Percentiles rank a stretch among this genome's conserved stretches.
phyloP scores from a whole-genome alignment of 2,113 vertebrate species.

The Mugil cephalus region DNA sequence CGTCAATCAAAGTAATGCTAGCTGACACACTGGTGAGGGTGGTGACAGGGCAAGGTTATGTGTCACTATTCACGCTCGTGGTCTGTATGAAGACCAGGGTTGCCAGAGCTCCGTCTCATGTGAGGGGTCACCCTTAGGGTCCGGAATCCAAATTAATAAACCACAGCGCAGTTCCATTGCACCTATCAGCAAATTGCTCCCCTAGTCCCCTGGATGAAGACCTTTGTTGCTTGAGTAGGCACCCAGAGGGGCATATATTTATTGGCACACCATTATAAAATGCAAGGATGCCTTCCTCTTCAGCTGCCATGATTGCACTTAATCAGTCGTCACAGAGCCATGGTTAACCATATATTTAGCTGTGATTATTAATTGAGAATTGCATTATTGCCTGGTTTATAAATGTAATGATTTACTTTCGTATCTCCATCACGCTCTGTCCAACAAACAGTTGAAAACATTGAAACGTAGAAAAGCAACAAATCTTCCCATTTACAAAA shows the following conservation, averaged over 20 bases:
- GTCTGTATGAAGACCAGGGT: slow-evolving; percentile 70
- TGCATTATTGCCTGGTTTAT: too few species aligned
- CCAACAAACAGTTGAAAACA: too few species aligned
- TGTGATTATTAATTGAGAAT: too few species aligned
- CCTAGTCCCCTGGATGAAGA: slow-evolving; percentile 31
- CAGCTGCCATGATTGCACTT: not conserved
- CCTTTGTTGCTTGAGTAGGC: slow-evolving; percentile 35
- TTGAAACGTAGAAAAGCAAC: too few species aligned
- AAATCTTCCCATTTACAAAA: too few species aligned
- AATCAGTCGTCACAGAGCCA: not conserved
- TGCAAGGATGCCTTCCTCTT: slow-evolving; percentile 16
- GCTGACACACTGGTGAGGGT: slow-evolving; percentile 84
- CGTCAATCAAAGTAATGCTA: slow-evolving; percentile 83
- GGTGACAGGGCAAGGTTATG: slow-evolving; percentile 86
- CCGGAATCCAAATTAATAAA: slow-evolving; percentile 69
- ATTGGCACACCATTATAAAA: slow-evolving; percentile 19
- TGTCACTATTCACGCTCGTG: slow-evolving; percentile 80
- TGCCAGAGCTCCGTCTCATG: slow-evolving; percentile 72
- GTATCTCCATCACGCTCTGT: too few species aligned
- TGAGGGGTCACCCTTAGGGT: slow-evolving; percentile 71
- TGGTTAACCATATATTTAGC: not conserved
- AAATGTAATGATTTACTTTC: too few species aligned
- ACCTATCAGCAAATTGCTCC: slow-evolving; percentile 54
- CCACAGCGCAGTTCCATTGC: slow-evolving; percentile 46
- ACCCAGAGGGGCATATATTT: slow-evolving; percentile 30